Evolutionary conservation across 2,888 invertebrate species (phyloP).

Genomic region (Hymenopus coronatus): DNA sequence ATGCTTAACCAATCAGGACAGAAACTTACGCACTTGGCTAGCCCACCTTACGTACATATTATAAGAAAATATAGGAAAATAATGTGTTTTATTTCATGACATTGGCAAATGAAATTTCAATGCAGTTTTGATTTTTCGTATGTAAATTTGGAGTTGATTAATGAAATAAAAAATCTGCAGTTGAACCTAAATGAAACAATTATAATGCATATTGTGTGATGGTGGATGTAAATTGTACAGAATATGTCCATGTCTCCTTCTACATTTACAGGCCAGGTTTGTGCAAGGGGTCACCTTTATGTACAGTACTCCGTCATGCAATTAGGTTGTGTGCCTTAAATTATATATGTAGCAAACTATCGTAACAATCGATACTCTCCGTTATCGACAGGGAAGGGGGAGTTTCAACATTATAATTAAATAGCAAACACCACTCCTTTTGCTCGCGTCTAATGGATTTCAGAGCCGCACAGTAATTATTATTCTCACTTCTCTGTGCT

Average conservation of each 20-base stretch:
- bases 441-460: conserved; percentile 23
- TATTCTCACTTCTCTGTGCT: not conserved
- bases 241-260: not conserved
- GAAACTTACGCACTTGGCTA: no score
- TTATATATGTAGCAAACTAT: conserved; percentile 34
- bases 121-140: no score
- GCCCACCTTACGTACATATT: no score
- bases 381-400: not conserved
- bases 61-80: no score
- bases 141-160: no score
- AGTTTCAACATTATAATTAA: conserved; percentile 30
- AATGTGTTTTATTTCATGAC: no score
- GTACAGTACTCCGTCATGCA: conserved; percentile 32
- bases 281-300: conserved; percentile 30
- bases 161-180: no score
- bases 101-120: no score
- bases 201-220: no score
- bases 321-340: conserved; percentile 32
- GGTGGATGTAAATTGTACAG: not conserved
- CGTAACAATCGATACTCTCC: conserved; percentile 26
- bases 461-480: not conserved
- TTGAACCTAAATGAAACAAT: no score
- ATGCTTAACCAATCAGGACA: no score
- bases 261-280: not conserved
- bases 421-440: conserved; percentile 29